Percentiles rank a stretch among this genome's conserved stretches.
These are phyloP conservation scores for Ciconia nigra DNA, from an alignment of 2,797 vertebrate genomes.

Conservation along the genomic window DNA sequence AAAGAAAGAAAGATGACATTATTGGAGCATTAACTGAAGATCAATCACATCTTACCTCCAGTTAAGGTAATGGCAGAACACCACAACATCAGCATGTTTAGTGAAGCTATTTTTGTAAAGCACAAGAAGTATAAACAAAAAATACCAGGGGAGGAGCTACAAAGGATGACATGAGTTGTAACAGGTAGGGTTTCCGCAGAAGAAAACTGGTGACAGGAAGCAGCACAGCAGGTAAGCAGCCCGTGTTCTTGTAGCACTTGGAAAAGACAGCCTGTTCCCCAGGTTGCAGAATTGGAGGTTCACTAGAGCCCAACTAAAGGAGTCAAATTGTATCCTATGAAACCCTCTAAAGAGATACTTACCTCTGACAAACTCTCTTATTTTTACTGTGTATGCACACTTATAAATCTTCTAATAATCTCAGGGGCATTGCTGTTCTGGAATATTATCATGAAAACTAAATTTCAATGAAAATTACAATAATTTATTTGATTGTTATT, in stretches of 20 bases:
- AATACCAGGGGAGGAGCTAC: not conserved
- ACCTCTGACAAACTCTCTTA: not conserved
- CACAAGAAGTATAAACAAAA: not conserved
- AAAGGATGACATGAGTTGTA: not conserved
- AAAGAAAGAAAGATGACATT: not conserved
- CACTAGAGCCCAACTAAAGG: not conserved
- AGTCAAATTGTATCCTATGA: not conserved
- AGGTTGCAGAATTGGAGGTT: not conserved
- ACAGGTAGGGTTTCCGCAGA: not conserved
- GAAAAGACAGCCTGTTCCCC: not conserved
- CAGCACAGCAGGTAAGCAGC: not conserved
- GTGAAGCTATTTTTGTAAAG: not conserved
- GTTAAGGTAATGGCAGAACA: not conserved
- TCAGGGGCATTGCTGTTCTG: not conserved
- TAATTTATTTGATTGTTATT: not conserved
- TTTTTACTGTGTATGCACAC: not conserved
- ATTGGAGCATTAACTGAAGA: not conserved
- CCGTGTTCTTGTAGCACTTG: not conserved
- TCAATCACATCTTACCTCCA: not conserved
- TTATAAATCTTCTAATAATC: not conserved
- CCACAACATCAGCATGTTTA: not conserved
- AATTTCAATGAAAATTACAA: not conserved
- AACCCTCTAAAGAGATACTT: not conserved
- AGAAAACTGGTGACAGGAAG: not conserved
- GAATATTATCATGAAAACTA: not conserved